Evolutionary conservation across 2,888 invertebrate species (phyloP), one percentile per base, ranked within the genome.

Genomic region (Temnothorax rugatulus): DNA sequence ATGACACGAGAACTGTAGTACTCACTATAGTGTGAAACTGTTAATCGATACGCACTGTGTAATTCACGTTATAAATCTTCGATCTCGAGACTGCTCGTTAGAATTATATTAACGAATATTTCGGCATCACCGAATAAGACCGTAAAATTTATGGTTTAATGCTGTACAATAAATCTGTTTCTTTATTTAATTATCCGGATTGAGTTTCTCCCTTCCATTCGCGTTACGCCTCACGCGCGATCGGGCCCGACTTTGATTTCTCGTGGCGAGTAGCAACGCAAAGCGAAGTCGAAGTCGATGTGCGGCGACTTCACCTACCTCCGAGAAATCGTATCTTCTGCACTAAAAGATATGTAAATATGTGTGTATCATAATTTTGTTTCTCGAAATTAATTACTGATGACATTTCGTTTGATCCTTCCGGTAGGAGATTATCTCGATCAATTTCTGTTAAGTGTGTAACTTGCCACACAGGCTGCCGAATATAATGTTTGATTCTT

Each of bases 101-200:
- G 9, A n/a, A 68, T 73, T 63, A 38, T 82, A 73, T 50, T 79
- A 84, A 88, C 89, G 92, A 93, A 93, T 93, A 92, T 93, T 93
- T 93, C 93, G 93, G 93, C 93, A 93, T 92, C 88, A 93, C 93
- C 93, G 91, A 90, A 29, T 86, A 87, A 91, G 79, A 89, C 85
- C 83, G 84, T 44, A 25, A 81, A 89, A 41, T 21, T 64, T 64
- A 38, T 64, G 87, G 74, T 91, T 90, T 84, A 84, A 88, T 87
- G 88, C 89, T 92, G 88, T 90, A 86, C 90, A 92, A 91, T 91
- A 92, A 92, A 92, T 91, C 86, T 90, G 88, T 91, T 90, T 89
- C 79, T 92, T 92, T 92, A 85, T 90, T 90, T 92, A 86, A 90
- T 91, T 91, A 85, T 41, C 63, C 86, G 85, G 75, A 84, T 90